These are phyloP conservation scores for Latrodectus elegans DNA, from an alignment of 2,888 invertebrate species.

Conservation along the genomic window DNA sequence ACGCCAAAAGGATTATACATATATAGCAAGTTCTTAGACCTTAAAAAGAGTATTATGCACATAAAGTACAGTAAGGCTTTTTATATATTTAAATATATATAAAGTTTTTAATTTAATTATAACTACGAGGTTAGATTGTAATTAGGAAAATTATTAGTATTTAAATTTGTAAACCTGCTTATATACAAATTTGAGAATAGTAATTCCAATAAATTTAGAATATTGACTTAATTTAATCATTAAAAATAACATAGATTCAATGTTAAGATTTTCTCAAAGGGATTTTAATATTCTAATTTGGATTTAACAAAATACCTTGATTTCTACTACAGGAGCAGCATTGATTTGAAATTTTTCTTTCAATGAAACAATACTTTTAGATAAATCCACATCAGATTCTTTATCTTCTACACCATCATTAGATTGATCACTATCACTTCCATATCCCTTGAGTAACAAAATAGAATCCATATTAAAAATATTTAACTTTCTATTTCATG, in stretches of 20 bases:
- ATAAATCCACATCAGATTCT: conserved; percentile 17
- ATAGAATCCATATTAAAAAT: conserved; percentile 76
- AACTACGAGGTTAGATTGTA: too few relatives aligned
- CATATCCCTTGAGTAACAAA: conserved; percentile 85
- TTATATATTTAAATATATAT: too few relatives aligned
- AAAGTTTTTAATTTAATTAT: too few relatives aligned
- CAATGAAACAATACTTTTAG: conserved; percentile 37
- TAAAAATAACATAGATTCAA: too few relatives aligned
- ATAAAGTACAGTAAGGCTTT: too few relatives aligned
- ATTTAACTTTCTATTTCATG: not conserved
- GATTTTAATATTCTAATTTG: not conserved
- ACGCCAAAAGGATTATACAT: too few relatives aligned
- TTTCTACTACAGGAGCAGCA: conserved; percentile 61
- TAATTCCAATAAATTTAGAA: not conserved
- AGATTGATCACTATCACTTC: conserved; percentile 83
- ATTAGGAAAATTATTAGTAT: too few relatives aligned
- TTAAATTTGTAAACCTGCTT: too few relatives aligned
- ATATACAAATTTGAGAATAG: too few relatives aligned
- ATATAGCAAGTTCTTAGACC: too few relatives aligned
- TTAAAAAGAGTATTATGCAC: too few relatives aligned
- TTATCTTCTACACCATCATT: conserved; percentile 76
- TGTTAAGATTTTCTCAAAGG: not conserved
- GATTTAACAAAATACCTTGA: conserved; percentile 32
- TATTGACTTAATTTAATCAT: not conserved
- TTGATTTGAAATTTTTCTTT: conserved; percentile 62